A percentile compares a stretch with the other conserved stretches of the same genome.
Evolutionary conservation across 2,797 vertebrate species (phyloP).

Genomic region (Sarcoramphus papa): DNA sequence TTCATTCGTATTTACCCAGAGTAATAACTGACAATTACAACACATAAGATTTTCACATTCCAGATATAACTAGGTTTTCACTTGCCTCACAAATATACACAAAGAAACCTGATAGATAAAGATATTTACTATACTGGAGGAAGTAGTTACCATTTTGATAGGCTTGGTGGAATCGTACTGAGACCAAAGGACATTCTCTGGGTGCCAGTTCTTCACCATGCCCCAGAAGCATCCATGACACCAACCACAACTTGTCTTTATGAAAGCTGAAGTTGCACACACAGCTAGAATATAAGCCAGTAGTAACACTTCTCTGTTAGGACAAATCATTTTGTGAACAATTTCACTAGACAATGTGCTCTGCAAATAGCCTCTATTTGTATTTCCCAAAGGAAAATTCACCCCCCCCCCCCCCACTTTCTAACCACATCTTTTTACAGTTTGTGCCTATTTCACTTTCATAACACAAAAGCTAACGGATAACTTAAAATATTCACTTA

Average conservation of each 20-base stretch:
- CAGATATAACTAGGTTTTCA: background rate
- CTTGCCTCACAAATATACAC: background rate
- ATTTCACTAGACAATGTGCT: background rate
- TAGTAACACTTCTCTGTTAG: background rate
- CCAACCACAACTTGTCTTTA: background rate
- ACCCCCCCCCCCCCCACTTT: rapidly evolving
- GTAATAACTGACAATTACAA: background rate
- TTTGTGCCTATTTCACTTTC: background rate
- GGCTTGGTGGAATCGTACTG: background rate
- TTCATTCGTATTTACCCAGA: background rate
- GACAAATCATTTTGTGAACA: background rate
- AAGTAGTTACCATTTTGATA: background rate
- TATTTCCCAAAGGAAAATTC: background rate
- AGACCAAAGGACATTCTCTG: background rate
- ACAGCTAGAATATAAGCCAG: background rate
- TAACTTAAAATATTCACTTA: background rate
- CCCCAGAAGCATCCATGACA: background rate
- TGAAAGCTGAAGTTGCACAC: background rate
- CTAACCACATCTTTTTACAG: background rate
- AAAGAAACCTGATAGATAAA: background rate
- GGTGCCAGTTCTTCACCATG: background rate
- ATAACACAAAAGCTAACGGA: background rate
- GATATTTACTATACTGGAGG: background rate
- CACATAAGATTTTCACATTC: background rate
- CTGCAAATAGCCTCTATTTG: background rate